Percentiles rank a stretch among this genome's conserved stretches.
Evolutionary conservation across 2,113 vertebrate genomes (phyloP).

Genomic region (Neogale vison): DNA sequence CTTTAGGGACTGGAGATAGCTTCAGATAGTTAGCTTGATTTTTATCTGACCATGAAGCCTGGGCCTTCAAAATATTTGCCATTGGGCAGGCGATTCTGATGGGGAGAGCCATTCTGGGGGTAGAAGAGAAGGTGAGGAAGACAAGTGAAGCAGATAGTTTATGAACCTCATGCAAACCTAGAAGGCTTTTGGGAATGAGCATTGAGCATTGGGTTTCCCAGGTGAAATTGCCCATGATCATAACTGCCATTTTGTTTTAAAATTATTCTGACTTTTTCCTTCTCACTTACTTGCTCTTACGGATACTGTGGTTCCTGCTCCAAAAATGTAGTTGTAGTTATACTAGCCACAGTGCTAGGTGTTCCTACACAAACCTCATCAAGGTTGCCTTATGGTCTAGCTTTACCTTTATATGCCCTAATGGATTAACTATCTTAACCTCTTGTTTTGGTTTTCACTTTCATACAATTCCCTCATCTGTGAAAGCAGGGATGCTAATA

Average conservation of each 20-base stretch:
- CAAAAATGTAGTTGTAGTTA: conserved; percentile 61
- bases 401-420: not conserved
- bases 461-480: not conserved
- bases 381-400: not conserved
- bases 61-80: not conserved
- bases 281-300: conserved; percentile 65
- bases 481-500: not conserved
- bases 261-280: not conserved
- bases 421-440: not conserved
- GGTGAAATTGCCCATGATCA: not conserved
- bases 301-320: conserved; percentile 66
- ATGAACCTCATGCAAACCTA: not conserved
- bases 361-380: conserved; percentile 23
- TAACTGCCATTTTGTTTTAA: not conserved
- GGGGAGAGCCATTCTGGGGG: not conserved
- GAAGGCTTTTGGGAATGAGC: not conserved
- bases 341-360: not conserved
- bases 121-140: not conserved
- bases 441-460: not conserved
- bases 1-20: conserved; percentile 7
- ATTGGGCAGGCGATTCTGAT: not conserved
- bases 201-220: not conserved
- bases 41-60: conserved; percentile 3
- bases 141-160: not conserved
- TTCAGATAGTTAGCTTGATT: conserved; percentile 11